A percentile compares a stretch with the other conserved stretches of the same genome.
Conservation (phyloP, 35 echinoderm and acorn worm species). For the Chiridota heheva region DNA sequence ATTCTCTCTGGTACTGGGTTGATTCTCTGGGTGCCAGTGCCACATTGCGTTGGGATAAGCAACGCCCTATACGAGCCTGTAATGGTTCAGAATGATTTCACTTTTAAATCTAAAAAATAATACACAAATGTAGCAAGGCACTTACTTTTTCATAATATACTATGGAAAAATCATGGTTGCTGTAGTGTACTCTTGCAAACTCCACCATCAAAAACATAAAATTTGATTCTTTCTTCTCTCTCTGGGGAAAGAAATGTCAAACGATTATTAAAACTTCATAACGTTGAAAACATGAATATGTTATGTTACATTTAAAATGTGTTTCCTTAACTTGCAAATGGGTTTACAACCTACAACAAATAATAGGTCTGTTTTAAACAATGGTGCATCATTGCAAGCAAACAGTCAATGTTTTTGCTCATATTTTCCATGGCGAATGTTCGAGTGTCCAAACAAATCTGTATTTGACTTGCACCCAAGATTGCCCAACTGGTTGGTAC, state of each 20-base stretch:
- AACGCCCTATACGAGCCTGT: background rate
- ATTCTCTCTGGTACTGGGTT: background rate
- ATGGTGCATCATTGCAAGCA: too few species aligned
- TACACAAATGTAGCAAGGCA: background rate
- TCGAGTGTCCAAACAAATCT: too few species aligned
- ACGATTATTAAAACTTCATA: too few species aligned
- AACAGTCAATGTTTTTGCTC: too few species aligned
- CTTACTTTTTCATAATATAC: slow-evolving; percentile 97
- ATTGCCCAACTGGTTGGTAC: too few species aligned
- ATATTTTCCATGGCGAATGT: too few species aligned
- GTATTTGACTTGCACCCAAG: too few species aligned
- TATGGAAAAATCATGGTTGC: slow-evolving; percentile 70
- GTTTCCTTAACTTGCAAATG: too few species aligned
- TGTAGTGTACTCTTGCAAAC: slow-evolving; percentile 88
- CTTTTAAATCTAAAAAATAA: background rate
- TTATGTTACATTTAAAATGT: too few species aligned
- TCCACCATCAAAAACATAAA: slow-evolving; percentile 99
- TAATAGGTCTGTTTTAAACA: too few species aligned
- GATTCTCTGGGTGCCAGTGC: background rate
- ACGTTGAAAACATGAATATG: too few species aligned
- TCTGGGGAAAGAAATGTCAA: slow-evolving; percentile 56
- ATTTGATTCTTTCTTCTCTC: slow-evolving; percentile 95
- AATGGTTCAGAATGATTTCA: background rate
- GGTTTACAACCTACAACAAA: too few species aligned
- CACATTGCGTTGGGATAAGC: background rate